Base-by-base conservation (phyloP, 2,113 vertebrate genomes). In the Salvelinus fontinalis region DNA sequence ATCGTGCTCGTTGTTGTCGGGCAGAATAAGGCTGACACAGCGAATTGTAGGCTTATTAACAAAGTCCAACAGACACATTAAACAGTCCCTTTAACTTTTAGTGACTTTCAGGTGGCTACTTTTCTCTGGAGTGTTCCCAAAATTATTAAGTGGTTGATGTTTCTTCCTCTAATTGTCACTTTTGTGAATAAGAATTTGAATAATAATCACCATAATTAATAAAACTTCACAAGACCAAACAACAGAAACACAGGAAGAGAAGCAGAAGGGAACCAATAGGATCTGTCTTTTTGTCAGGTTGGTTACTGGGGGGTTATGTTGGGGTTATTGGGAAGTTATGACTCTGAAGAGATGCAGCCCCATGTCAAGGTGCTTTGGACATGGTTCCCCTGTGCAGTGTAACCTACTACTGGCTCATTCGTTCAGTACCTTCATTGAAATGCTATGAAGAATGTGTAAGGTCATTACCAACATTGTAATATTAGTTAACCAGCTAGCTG, bases 1-100 rank as follows among this genome's bases (percentile, higher is more conserved):
- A 39, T 22, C n/a, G 5, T 44, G 39, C 22, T 22, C 59, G 27
- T 68, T 39, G 18, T n/a, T 18, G 29, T 34, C 29, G 49, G 20
- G 85, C 80, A 85, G 70, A 66, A 72, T 49, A 31, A 26, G 16
- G 65, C 48, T 16, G 39, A 51, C 27, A 39, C 16, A 54, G 27
- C 67, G 14, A 54, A 34, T 4, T n/a, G 27, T 20, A 12, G 44
- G 7, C 9, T 14, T 49, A 24, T 22, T 6, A 12, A 70, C 62
- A 71, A 68, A 18, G 29, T 57, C 65, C 59, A 82, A 48, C 81
- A 83, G 79, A 76, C 75, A 77, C 78, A 59, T 79, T 73, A 77
- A 86, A 89, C 80, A 93, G 94, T 95, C 95, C 95, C 95, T 96
- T 96, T 95, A 95, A 95, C 94, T 93, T 94, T 93, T 93, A 93